A percentile compares a stretch with the other conserved stretches of the same genome.
These are phyloP conservation scores for Pharmacophagus antenor DNA, from an alignment of 2,888 invertebrate species.

Conservation along the genomic window DNA sequence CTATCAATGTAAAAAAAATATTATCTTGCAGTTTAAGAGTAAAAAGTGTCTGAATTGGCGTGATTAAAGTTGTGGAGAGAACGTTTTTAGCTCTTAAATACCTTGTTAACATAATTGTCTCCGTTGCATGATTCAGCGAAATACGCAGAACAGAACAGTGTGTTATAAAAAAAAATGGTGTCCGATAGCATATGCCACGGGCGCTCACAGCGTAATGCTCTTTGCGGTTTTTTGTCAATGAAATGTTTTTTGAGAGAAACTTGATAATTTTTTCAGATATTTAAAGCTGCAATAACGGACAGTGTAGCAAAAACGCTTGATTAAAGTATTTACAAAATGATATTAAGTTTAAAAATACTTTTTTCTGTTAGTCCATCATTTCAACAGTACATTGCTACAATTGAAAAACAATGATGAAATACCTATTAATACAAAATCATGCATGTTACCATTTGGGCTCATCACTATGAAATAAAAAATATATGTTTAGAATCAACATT, in stretches of 20 bases:
- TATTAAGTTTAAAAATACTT: background rate
- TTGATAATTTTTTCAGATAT: background rate
- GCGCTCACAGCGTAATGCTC: background rate
- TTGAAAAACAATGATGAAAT: too few species aligned
- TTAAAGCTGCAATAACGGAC: slow-evolving; percentile 1
- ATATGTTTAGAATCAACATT: too few species aligned
- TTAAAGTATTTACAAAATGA: background rate
- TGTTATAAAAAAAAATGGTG: slow-evolving; percentile 12
- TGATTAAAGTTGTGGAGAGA: background rate
- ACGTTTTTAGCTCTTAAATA: background rate
- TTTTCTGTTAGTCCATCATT: too few species aligned
- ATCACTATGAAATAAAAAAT: too few species aligned
- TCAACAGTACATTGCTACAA: too few species aligned
- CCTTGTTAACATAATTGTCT: slow-evolving; percentile 2
- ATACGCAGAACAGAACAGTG: background rate
- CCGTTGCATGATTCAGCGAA: slow-evolving; percentile 11
- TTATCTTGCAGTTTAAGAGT: too few species aligned
- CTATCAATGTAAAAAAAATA: too few species aligned
- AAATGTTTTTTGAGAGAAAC: background rate
- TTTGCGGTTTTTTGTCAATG: background rate
- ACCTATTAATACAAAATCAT: too few species aligned
- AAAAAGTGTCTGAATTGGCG: background rate
- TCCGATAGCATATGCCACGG: background rate
- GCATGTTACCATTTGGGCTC: too few species aligned
- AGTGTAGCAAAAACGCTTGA: background rate